A percentile compares a stretch with the other conserved stretches of the same genome.
Conservation (phyloP, 1,140 invertebrate genomes). For the Chlorops oryzae region DNA sequence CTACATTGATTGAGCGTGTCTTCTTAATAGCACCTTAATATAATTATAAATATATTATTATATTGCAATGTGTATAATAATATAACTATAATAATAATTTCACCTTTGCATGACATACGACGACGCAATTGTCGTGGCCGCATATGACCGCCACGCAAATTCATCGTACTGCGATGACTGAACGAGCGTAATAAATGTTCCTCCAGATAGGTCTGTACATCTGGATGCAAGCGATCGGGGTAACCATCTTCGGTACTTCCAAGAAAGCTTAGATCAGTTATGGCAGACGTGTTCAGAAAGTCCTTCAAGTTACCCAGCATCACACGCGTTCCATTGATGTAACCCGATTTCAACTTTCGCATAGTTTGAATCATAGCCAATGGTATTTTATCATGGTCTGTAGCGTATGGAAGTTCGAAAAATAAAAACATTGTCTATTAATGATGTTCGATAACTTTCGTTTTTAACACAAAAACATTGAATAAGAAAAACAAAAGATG, state of each 20-base stretch:
- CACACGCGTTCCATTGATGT: constrained; percentile 95
- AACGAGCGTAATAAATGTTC: constrained; percentile 78
- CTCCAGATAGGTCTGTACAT: constrained; percentile 82
- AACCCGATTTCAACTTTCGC: constrained; percentile 97
- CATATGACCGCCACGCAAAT: constrained; percentile 53
- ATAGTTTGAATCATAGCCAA: constrained; percentile 94
- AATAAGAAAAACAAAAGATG: no score
- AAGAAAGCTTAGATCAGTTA: constrained; percentile 91
- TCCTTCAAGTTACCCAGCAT: constrained; percentile 85
- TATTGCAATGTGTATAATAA: no score
- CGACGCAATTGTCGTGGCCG: constrained; percentile 55
- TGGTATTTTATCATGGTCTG: constrained; percentile 88
- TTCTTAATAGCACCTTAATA: constrained; percentile 86
- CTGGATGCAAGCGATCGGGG: constrained; percentile 75
- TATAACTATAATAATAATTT: no score
- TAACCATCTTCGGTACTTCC: constrained; percentile 85
- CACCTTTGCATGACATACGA: constrained; percentile 75
- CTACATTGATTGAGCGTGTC: constrained; percentile 77
- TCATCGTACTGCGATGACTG: constrained; percentile 62
- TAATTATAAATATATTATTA: no score
- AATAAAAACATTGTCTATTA: neutral
- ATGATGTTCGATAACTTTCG: no score
- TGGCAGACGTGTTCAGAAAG: constrained; percentile 91
- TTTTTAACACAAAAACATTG: neutral
- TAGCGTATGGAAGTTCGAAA: neutral